Evolutionary conservation across 2,888 invertebrate genomes (phyloP), one percentile per base, ranked within the genome.

Genomic region (Xanthorhoe spadicearia): DNA sequence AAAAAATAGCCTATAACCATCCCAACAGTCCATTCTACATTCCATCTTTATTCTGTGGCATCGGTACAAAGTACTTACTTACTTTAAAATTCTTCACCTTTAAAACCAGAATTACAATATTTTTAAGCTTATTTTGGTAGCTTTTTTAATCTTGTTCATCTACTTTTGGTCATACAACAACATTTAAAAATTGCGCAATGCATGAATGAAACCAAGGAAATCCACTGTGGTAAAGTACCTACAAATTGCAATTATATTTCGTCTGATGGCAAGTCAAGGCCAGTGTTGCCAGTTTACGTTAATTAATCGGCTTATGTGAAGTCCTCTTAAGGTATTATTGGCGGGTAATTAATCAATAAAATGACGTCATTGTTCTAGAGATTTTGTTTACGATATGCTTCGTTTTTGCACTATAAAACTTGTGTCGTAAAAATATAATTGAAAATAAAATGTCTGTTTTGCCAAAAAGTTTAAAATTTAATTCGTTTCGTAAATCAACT

Each of bases 221-320:
- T 51, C 67, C 60, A 63, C 32, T 32, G 63, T 61, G 69, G 63
- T 51, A 69, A 62, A 68, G 58, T 67, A 67, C 63, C 58, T 67
- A 67, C 63, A 61, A 64, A 64, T 59, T 58, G 66, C 65, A 63
- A 61, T 69, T 69, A 70, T 67, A 64, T 73, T 68, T 65, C 59
- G 68, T 46, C 61, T 63, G 63, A 51, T 60, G 49, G 48, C 57
- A 19, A 63, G 59, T 48, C 71, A 66, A 73, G 73, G 73, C 50
- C 58, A 58, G 66, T 65, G 52, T 63, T 61, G 46, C 66, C 62
- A 66, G 58, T 50, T 15, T 61, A 54, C 35, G 61, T 6, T 50
- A 68, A 62, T 66, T 70, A 67, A 67, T 62, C 71, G 73, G 71
- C 70, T 66, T 71, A 66, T 70, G 53, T 70, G 71, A 73, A 73